These are phyloP conservation scores for Ceratina australensis DNA, from an alignment of 1,140 invertebrate species.

Conservation along the genomic window DNA sequence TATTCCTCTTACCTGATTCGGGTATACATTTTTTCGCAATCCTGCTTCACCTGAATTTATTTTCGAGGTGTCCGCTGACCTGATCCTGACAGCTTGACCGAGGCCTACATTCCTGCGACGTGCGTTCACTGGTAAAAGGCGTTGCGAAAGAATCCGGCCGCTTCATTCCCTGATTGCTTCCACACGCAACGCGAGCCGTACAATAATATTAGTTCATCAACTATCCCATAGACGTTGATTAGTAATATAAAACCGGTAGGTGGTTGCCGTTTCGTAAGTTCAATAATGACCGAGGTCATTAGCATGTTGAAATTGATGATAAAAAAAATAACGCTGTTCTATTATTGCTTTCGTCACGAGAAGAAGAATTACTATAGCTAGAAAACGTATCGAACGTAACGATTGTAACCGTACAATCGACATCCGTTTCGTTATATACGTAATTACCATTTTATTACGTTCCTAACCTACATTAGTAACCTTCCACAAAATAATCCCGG, in stretches of 20 bases:
- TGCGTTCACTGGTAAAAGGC: slow-evolving; percentile 53
- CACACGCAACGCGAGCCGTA: slow-evolving; percentile 17
- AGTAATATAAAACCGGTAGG: neutral
- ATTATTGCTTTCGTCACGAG: neutral
- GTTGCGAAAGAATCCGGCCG: slow-evolving; percentile 52
- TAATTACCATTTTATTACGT: neutral
- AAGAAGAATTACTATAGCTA: neutral
- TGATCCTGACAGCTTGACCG: slow-evolving; percentile 57
- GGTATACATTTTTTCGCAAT: neutral
- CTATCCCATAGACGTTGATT: neutral
- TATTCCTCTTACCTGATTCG: neutral
- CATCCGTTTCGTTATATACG: neutral
- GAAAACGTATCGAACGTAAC: neutral
- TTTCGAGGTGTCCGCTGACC: slow-evolving; percentile 33
- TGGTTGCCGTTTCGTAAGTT: slow-evolving; percentile 25
- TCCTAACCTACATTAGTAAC: too few species aligned
- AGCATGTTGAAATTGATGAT: neutral
- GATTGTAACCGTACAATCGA: neutral
- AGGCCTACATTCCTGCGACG: slow-evolving; percentile 60
- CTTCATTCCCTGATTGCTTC: slow-evolving; percentile 7
- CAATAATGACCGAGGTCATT: slow-evolving; percentile 14
- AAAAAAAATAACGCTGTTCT: neutral
- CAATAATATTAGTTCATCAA: slow-evolving; percentile 15
- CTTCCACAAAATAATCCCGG: too few species aligned
- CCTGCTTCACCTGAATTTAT: neutral